Base-by-base conservation (phyloP, 2,113 vertebrate genomes). In the Hippocampus zosterae region DNA sequence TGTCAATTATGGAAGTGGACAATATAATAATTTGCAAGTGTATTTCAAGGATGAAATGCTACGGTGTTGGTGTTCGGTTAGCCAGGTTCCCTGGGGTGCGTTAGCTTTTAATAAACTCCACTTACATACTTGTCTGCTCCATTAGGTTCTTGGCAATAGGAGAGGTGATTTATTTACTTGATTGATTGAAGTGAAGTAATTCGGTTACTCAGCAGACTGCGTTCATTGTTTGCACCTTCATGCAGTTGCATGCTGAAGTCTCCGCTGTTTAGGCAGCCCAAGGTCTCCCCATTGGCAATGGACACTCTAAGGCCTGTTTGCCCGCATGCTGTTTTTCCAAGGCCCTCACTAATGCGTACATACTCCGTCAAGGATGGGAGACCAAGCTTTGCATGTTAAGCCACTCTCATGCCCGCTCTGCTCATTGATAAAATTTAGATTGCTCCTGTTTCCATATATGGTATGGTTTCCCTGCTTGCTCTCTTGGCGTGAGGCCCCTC, bases 371-470 rank as follows among this genome's bases (percentile, higher is more conserved):
- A 18, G 74, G 82, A 85, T 76, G 85, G 73, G 68, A 68, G 88
- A 65, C 76, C 78, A 81, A 84, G 79, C 83, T 71, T 81, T 67
- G 78, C 79, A 73, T 68, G 81, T 79, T 81, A 77, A 85, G 81
- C 78, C 80, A 65, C 76, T 79, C 83, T 88, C 63, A 74, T 83
- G 81, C 83, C 71, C 78, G 25, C 82, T 78, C 77, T 40, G 82
- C 93, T 95, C 94, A 95, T 95, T 95, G 97, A 99, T 96, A 96
- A 98, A 95, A 95, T 92, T 94, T 91, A 88, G 92, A 93, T 94
- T 96, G 93, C 90, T 94, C 94, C 95, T 95, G 91, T 95, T 93
- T 85, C 96, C 96, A 94, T 98, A 98, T 98, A 98, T 96, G 95
- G 97, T 93, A 89, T 91, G 93, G 92, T 97, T 95, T 95, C 94